A percentile compares a stretch with the other conserved stretches of the same genome.
Evolutionary conservation across 2,113 vertebrate genomes (phyloP).

Genomic region (Peromyscus leucopus): DNA sequence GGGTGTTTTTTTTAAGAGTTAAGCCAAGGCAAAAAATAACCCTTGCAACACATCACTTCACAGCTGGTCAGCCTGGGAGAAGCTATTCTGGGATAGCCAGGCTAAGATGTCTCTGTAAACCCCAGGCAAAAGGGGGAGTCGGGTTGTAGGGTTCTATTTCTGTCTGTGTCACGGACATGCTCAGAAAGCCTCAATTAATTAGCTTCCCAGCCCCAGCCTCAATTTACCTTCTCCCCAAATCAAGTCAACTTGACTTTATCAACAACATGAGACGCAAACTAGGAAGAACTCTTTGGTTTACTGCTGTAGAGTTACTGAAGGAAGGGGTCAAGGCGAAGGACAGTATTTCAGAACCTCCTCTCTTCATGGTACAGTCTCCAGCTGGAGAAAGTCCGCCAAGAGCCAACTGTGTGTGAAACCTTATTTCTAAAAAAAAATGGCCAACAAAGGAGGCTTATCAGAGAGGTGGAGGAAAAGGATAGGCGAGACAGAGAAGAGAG

Average conservation of each 20-base stretch:
- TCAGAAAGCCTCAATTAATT: background rate
- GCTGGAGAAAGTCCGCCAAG: background rate
- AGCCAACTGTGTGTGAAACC: background rate
- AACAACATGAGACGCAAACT: background rate
- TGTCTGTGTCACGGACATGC: constrained; percentile 45
- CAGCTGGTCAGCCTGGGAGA: constrained; percentile 74
- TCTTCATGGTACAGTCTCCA: background rate
- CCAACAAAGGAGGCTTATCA: background rate
- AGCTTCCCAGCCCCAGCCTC: constrained; percentile 52
- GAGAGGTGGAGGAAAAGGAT: background rate
- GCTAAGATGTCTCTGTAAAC: constrained; percentile 67
- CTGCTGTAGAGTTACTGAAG: background rate
- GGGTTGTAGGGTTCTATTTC: constrained; percentile 71
- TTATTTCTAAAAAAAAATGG: background rate
- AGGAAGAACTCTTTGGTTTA: background rate
- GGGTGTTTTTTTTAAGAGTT: constrained; percentile 77
- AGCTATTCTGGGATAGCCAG: constrained; percentile 76
- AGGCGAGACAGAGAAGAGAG: background rate
- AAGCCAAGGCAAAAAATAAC: constrained; percentile 82
- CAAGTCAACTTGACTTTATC: background rate
- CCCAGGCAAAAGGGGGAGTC: constrained; percentile 70
- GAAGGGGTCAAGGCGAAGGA: background rate
- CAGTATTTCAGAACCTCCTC: background rate
- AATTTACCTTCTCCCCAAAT: constrained; percentile 58
- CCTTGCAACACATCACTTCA: constrained; percentile 77